Percentiles rank a stretch among this genome's conserved stretches.
Evolutionary conservation across 2,888 invertebrate genomes (phyloP).

Genomic region (Terebella lapidaria): DNA sequence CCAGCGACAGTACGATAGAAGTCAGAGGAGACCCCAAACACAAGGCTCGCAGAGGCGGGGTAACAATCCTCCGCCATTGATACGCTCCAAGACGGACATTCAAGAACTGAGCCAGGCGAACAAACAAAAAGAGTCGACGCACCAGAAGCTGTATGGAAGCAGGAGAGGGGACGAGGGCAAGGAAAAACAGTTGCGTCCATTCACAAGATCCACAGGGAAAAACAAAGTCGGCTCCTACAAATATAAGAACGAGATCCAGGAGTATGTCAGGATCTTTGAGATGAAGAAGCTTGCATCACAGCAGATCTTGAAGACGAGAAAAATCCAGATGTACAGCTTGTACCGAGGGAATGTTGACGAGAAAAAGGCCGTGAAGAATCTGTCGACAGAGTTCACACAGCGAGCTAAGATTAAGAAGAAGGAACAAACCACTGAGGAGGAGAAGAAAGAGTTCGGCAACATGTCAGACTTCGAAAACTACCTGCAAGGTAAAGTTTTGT

Average conservation of each 20-base stretch:
- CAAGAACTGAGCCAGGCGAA: neutral
- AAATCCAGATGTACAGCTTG: slow-evolving; percentile 21
- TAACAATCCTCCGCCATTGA: too few species aligned
- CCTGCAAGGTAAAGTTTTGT: slow-evolving; percentile 20
- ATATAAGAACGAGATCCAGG: slow-evolving; percentile 15
- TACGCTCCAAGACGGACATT: neutral
- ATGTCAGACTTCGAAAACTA: slow-evolving; percentile 20
- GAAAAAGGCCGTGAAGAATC: slow-evolving; percentile 9
- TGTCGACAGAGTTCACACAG: slow-evolving; percentile 17
- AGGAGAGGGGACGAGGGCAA: neutral
- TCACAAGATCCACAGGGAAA: neutral
- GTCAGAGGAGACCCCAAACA: neutral
- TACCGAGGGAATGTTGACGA: slow-evolving; percentile 19
- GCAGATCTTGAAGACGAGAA: slow-evolving; percentile 15
- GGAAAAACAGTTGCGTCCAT: neutral
- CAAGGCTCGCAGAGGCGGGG: neutral
- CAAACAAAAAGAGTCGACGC: neutral
- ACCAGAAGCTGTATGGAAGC: slow-evolving; percentile 1
- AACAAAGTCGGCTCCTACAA: neutral
- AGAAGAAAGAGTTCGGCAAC: slow-evolving; percentile 9
- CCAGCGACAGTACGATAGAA: neutral
- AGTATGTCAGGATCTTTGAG: slow-evolving; percentile 26
- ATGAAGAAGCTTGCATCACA: slow-evolving; percentile 22
- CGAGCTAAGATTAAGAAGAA: slow-evolving; percentile 8
- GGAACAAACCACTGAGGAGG: neutral